Evolutionary conservation across 2,888 invertebrate genomes (phyloP).

Genomic region (Chrysodeixis includens): DNA sequence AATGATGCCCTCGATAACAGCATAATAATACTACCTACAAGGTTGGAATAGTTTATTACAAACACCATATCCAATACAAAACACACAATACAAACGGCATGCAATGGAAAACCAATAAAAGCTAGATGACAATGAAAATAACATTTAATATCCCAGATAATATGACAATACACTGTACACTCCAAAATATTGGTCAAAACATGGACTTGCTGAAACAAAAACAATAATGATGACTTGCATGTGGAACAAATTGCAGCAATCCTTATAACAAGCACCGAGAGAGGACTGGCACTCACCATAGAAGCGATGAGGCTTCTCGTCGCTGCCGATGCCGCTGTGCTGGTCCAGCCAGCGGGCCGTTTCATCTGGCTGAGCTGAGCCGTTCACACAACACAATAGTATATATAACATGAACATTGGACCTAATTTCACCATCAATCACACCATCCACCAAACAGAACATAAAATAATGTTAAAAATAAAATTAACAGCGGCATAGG

Average conservation of each 20-base stretch:
- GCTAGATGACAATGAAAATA: slow-evolving; percentile 55
- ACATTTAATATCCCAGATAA: slow-evolving; percentile 57
- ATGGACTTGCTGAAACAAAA: slow-evolving; percentile 81
- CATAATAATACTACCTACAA: slow-evolving; percentile 20
- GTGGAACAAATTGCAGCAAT: slow-evolving; percentile 54
- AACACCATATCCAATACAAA: slow-evolving; percentile 31
- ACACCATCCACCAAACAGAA: slow-evolving; percentile 87
- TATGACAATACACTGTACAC: slow-evolving; percentile 53
- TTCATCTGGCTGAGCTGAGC: slow-evolving; percentile 88
- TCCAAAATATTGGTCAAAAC: slow-evolving; percentile 70
- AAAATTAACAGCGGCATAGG: slow-evolving; percentile 62
- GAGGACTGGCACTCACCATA: slow-evolving; percentile 81
- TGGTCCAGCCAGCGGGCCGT: slow-evolving; percentile 86
- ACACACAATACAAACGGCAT: slow-evolving; percentile 45
- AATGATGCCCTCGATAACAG: slow-evolving; percentile 16
- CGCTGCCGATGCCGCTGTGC: slow-evolving; percentile 74
- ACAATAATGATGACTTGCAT: slow-evolving; percentile 63
- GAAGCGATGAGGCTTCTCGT: slow-evolving; percentile 85
- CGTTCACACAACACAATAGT: slow-evolving; percentile 88
- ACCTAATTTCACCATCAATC: slow-evolving; percentile 85
- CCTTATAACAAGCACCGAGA: slow-evolving; percentile 45
- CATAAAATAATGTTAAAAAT: slow-evolving; percentile 83
- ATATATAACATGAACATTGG: slow-evolving; percentile 89
- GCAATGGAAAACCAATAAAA: slow-evolving; percentile 59
- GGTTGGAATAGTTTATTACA: slow-evolving; percentile 27